Base-by-base conservation (phyloP, 1,140 invertebrate species). In the Papilio machaon region DNA sequence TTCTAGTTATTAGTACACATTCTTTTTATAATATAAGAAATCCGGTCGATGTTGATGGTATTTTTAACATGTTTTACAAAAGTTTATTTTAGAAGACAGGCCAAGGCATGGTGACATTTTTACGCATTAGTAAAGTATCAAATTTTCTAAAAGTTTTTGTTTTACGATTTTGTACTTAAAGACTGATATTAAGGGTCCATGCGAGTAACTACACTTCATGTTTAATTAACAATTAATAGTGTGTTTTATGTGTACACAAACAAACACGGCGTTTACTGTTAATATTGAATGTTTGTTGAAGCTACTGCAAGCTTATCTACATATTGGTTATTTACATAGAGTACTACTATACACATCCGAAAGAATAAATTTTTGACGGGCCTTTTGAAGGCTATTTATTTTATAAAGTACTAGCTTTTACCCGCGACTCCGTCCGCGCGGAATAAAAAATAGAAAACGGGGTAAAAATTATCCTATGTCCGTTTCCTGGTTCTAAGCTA, bases 241-340 rank as follows among this genome's bases (percentile, higher is more conserved):
- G 19, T 49, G 74, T n/a, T 75, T 75, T 75, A n/a, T 75, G 10
- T 52, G 74, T 75, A 23, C 73, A 73, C 73, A 73, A 47, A 75
- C 49, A 75, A 75, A 75, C 19, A 19, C 19, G 17, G 11, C 70
- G 74, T 75, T 54, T 75, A 47, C 19, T 75, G 74, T 75, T 52
- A 75, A 75, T 54, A 75, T 75, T 75, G 43, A 75, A 75, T 75
- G 74, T 75, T 75, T 52, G 46, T 17, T 70, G 6, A 46, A 75
- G 74, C 74, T 52, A 75, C 74, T 54, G 47, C 74, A 54, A 49
- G 74, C 46, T 30, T 75, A 43, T 43, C 38, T 43, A 30, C n/a
- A 75, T 47, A 52, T 47, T 43, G 73, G 2, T 23, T 64, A 64
- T 64, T 64, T 64, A 9, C 60, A 64, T 5, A 64, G 11, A 35